Conservation (phyloP, 2,113 vertebrate genomes). For the Egretta garzetta region DNA sequence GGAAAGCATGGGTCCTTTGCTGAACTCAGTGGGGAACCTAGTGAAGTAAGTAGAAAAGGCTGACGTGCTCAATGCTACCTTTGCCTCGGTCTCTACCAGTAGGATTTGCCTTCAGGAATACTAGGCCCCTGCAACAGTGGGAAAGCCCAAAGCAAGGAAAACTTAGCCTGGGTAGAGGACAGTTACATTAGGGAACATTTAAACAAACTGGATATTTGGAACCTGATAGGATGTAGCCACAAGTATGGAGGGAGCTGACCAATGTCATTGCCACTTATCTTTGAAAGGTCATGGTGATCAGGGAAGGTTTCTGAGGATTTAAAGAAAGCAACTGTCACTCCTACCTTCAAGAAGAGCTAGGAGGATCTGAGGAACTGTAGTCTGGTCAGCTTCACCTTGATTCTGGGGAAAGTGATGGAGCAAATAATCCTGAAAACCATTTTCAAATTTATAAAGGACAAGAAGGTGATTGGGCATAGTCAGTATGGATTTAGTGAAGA, state of each 20-base stretch:
- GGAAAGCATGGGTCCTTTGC: accelerated
- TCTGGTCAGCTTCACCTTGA: background rate
- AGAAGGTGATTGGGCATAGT: background rate
- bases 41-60: background rate
- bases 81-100: background rate
- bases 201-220: background rate
- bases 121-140: background rate
- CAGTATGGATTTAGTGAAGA: background rate
- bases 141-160: background rate
- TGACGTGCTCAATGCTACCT: background rate
- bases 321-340: background rate
- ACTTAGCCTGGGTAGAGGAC: background rate
- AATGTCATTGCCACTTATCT: background rate
- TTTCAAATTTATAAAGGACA: background rate
- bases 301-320: background rate
- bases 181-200: background rate
- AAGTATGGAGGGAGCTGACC: background rate
- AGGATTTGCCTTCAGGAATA: background rate
- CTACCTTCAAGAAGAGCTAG: background rate
- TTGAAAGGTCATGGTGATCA: background rate
- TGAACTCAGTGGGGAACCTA: background rate
- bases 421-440: background rate
- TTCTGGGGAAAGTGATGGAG: background rate
- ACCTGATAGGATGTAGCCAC: background rate
- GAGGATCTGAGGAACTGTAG: background rate